phyloP scores from a whole-genome alignment of 2,888 invertebrate genomes.

The Portevinia maculata region DNA sequence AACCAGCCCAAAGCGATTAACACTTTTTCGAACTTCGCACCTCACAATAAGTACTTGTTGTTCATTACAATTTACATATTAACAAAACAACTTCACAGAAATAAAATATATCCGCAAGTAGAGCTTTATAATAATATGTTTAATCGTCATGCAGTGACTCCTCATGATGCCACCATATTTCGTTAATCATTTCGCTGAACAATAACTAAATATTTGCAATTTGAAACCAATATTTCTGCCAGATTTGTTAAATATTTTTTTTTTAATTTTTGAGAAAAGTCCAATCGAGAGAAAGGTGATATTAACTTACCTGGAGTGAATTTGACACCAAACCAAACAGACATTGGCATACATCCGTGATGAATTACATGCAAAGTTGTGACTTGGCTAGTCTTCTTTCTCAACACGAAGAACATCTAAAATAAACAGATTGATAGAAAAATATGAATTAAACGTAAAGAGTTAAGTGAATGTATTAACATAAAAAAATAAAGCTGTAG shows the following conservation, averaged over 20 bases:
- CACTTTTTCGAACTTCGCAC: slow-evolving; percentile 48
- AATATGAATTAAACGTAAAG: slow-evolving; percentile 4
- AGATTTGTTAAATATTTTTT: slow-evolving; percentile 1
- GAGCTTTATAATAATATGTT: not conserved
- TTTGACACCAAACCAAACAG: slow-evolving; percentile 98
- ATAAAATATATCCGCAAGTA: slow-evolving; percentile 31
- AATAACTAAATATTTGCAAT: slow-evolving; percentile 50
- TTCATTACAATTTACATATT: not conserved
- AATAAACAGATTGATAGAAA: slow-evolving; percentile 76
- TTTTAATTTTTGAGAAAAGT: not conserved
- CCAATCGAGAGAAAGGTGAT: slow-evolving; percentile 10
- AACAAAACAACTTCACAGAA: slow-evolving; percentile 30
- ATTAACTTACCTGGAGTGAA: slow-evolving; percentile 91
- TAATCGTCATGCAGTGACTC: slow-evolving; percentile 7
- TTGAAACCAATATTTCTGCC: slow-evolving; percentile 16
- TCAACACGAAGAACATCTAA: slow-evolving; percentile 96
- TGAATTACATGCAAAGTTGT: slow-evolving; percentile 97
- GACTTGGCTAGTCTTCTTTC: slow-evolving; percentile 97
- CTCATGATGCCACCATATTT: not conserved
- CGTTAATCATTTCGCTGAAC: slow-evolving; percentile 8
- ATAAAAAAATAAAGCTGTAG: not conserved
- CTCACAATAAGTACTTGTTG: slow-evolving; percentile 13
- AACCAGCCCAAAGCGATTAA: slow-evolving; percentile 28
- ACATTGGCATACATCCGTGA: slow-evolving; percentile 98
- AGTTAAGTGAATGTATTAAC: slow-evolving; percentile 5